phyloP scores from a whole-genome alignment of 1,140 invertebrate species.

The Leptopilina clavipes region DNA sequence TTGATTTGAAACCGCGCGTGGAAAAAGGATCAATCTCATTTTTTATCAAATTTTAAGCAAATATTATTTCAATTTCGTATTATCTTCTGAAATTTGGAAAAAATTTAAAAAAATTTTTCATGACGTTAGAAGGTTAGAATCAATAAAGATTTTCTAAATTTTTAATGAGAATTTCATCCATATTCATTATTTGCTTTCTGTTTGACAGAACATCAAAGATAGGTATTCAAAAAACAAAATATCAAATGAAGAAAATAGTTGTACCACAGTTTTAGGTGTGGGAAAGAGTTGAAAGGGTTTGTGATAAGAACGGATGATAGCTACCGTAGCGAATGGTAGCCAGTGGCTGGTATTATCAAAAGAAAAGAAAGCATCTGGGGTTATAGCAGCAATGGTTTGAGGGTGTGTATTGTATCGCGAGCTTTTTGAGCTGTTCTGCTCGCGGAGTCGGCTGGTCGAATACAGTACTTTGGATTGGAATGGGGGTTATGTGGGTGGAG shows the following conservation, averaged over 20 bases:
- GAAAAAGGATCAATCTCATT: too few relatives aligned
- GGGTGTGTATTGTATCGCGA: constrained; percentile 69
- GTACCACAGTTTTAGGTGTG: too few relatives aligned
- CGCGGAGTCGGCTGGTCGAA: constrained; percentile 52
- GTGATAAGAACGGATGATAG: constrained; percentile 53
- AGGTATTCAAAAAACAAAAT: not conserved
- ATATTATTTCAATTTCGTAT: too few relatives aligned
- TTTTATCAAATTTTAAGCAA: too few relatives aligned
- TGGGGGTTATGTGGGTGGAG: constrained; percentile 49
- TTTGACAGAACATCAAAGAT: not conserved
- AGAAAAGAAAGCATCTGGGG: constrained; percentile 52
- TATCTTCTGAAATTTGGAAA: too few relatives aligned
- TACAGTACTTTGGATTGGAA: constrained; percentile 44
- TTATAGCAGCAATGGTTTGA: constrained; percentile 43
- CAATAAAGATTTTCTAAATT: too few relatives aligned
- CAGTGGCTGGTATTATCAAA: constrained; percentile 49
- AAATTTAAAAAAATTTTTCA: too few relatives aligned
- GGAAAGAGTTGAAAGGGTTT: constrained; percentile 55
- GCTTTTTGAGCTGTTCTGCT: constrained; percentile 70
- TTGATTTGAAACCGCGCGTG: too few relatives aligned
- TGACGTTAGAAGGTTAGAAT: too few relatives aligned
- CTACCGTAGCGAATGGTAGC: constrained; percentile 46
- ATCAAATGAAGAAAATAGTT: too few relatives aligned
- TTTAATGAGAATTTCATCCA: too few relatives aligned
- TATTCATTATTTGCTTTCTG: too few relatives aligned